Conservation (phyloP, 2,888 invertebrate species). For the Drosophila anomalata region DNA sequence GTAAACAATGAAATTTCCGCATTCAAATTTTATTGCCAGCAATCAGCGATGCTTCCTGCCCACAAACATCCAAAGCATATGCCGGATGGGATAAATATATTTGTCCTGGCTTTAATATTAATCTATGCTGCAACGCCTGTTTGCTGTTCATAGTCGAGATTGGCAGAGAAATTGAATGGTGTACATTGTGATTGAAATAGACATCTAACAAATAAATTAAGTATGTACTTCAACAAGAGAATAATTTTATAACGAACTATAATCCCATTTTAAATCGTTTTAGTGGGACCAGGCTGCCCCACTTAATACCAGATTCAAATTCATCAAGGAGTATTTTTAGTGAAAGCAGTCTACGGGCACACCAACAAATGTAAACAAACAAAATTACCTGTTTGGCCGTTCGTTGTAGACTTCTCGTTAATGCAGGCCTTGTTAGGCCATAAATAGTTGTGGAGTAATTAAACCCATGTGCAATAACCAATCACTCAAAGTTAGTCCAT, state of each 20-base stretch:
- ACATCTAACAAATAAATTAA: conserved; percentile 24
- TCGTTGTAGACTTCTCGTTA: background rate
- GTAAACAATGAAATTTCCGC: conserved; percentile 76
- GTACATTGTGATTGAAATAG: conserved; percentile 29
- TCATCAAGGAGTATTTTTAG: background rate
- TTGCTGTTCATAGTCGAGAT: conserved; percentile 62
- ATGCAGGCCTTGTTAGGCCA: conserved; percentile 8
- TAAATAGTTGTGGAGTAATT: conserved; percentile 8
- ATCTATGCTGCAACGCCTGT: conserved; percentile 63
- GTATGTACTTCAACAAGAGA: background rate
- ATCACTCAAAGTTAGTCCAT: conserved; percentile 10
- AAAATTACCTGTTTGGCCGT: conserved; percentile 15
- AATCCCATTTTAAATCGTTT: background rate
- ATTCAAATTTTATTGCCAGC: conserved; percentile 77
- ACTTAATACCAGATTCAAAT: background rate
- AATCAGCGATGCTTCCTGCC: conserved; percentile 63
- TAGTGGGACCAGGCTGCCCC: conserved; percentile 4
- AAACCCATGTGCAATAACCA: conserved; percentile 20
- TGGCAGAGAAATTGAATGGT: conserved; percentile 54
- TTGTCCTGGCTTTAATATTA: conserved; percentile 59
- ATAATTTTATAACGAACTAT: background rate
- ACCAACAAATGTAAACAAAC: conserved; percentile 20
- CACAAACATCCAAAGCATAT: conserved; percentile 23
- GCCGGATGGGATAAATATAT: conserved; percentile 23
- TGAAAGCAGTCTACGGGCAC: background rate